These are phyloP conservation scores for Pelobates fuscus DNA, from an alignment of 2,113 vertebrate species.

Conservation along the genomic window DNA sequence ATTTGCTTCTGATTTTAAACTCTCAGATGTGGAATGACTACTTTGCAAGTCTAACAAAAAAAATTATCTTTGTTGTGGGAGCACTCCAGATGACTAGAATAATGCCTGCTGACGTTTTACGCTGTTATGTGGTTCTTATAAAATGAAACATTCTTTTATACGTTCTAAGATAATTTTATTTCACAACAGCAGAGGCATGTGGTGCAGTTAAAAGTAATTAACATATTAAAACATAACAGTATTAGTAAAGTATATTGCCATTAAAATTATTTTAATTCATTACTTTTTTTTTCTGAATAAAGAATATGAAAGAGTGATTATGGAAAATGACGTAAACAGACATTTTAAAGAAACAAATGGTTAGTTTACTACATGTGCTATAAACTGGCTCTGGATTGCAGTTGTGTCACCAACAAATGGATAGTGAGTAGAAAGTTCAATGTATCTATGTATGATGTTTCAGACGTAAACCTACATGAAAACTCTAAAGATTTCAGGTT, in stretches of 20 bases:
- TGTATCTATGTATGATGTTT: too few species aligned
- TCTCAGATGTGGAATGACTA: not conserved
- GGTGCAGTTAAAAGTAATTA: slow-evolving; percentile 7
- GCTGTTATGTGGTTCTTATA: slow-evolving; percentile 8
- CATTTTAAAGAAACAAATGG: not conserved
- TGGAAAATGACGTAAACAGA: too few species aligned
- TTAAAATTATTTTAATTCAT: slow-evolving; percentile 4
- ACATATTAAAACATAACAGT: slow-evolving; percentile 8
- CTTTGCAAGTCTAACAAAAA: not conserved
- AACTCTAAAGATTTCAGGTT: too few species aligned
- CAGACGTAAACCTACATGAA: too few species aligned
- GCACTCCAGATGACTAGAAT: slow-evolving; percentile 10
- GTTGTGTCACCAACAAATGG: too few species aligned
- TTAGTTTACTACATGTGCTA: too few species aligned
- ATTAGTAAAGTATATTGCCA: slow-evolving; percentile 6
- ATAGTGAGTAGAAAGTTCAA: too few species aligned
- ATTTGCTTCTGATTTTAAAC: not conserved
- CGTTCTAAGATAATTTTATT: not conserved
- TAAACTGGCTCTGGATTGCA: too few species aligned
- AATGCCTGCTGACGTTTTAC: not conserved
- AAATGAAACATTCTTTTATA: slow-evolving; percentile 13
- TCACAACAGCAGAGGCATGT: not conserved
- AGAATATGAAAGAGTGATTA: too few species aligned
- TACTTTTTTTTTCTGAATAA: too few species aligned
- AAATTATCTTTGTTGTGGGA: not conserved